A percentile compares a stretch with the other conserved stretches of the same genome.
Evolutionary conservation across 2,888 invertebrate species (phyloP).

Genomic region (Cephonodes hylas): DNA sequence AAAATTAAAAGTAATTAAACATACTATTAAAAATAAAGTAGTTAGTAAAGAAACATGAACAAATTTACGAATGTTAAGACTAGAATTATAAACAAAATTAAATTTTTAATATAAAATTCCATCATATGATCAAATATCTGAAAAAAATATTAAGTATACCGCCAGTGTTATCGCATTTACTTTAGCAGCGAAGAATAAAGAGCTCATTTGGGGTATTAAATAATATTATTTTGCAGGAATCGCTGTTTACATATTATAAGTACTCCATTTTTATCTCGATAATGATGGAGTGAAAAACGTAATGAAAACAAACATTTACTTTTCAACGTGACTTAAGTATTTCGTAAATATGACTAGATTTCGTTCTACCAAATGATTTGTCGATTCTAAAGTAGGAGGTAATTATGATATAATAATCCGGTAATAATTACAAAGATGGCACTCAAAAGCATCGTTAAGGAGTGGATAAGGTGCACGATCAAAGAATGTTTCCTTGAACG

Average conservation of each 20-base stretch:
- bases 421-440: slow-evolving; percentile 32
- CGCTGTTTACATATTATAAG: neutral
- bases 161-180: neutral
- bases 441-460: slow-evolving; percentile 28
- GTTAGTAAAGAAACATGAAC: no score
- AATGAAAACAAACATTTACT: neutral
- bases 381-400: neutral
- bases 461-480: slow-evolving; percentile 45
- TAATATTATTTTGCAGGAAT: neutral
- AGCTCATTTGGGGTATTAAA: neutral
- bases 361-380: neutral
- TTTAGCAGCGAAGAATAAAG: neutral
- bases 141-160: neutral
- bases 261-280: neutral
- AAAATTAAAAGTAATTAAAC: neutral
- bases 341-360: neutral
- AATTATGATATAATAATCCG: slow-evolving; percentile 5
- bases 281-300: neutral
- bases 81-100: no score
- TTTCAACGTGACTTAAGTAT: neutral
- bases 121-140: neutral
- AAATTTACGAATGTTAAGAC: no score
- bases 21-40: no score
- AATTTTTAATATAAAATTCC: no score
- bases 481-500: slow-evolving; percentile 51